These are phyloP conservation scores for Calosoma granatense DNA, from an alignment of 1,140 invertebrate genomes.

Conservation along the genomic window DNA sequence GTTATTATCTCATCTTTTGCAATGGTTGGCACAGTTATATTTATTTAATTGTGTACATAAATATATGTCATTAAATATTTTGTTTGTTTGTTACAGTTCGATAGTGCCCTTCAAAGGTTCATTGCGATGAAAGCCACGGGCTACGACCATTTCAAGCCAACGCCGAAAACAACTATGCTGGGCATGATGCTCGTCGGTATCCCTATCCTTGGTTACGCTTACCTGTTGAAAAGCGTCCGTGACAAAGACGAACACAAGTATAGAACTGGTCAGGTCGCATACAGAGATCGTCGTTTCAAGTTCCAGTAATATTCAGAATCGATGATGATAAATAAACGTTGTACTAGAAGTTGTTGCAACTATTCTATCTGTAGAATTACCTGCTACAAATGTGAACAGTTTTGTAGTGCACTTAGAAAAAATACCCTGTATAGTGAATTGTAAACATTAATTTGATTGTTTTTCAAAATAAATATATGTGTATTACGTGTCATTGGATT, in stretches of 20 bases:
- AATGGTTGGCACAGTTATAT: background rate
- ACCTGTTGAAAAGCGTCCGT: constrained; percentile 42
- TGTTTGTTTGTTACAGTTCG: constrained; percentile 55
- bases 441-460: background rate
- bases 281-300: constrained; percentile 56
- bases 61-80: too few relatives aligned
- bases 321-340: constrained; percentile 22
- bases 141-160: constrained; percentile 58
- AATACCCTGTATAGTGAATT: background rate
- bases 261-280: constrained; percentile 57
- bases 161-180: constrained; percentile 41
- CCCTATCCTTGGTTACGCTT: constrained; percentile 46
- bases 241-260: constrained; percentile 43
- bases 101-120: constrained; percentile 59
- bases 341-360: background rate
- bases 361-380: background rate
- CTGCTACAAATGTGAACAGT: background rate
- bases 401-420: background rate
- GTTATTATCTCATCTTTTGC: background rate
- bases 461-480: background rate
- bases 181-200: constrained; percentile 43
- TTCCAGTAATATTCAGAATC: constrained; percentile 35
- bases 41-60: too few relatives aligned
- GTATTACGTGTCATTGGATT: too few relatives aligned
- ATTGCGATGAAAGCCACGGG: constrained; percentile 52